These are phyloP conservation scores for Natator depressus DNA, from an alignment of 2,113 vertebrate species.

Conservation along the genomic window DNA sequence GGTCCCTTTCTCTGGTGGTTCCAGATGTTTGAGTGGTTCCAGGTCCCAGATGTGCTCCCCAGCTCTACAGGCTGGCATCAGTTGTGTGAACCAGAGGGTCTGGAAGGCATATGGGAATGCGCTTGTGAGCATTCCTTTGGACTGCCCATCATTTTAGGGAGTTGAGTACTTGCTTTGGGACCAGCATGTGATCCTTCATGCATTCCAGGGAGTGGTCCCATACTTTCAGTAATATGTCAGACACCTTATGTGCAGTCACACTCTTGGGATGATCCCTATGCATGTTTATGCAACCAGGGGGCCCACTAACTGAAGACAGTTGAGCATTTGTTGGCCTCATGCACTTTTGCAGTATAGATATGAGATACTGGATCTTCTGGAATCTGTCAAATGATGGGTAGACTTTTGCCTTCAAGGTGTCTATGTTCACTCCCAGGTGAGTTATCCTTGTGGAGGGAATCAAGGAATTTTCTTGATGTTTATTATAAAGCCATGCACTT, in stretches of 20 bases:
- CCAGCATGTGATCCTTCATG: not conserved
- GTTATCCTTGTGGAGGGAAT: not conserved
- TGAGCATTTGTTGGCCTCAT: too few species aligned
- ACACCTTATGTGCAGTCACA: not conserved
- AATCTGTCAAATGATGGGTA: too few species aligned
- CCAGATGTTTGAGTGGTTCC: not conserved
- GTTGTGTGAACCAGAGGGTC: not conserved
- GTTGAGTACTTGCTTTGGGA: not conserved
- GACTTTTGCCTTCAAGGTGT: not conserved
- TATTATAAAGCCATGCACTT: not conserved
- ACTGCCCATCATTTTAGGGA: too few species aligned
- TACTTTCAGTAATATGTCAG: not conserved
- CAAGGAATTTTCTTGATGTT: not conserved
- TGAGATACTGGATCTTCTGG: too few species aligned
- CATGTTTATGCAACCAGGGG: not conserved
- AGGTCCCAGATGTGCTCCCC: not conserved
- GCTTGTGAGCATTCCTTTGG: not conserved
- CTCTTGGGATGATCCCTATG: too few species aligned
- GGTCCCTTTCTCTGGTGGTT: not conserved
- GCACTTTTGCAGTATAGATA: too few species aligned
- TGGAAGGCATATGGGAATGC: not conserved
- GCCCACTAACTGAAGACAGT: too few species aligned
- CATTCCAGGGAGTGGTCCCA: not conserved
- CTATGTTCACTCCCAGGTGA: not conserved
- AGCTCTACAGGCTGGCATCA: not conserved